Evolutionary conservation across 2,888 invertebrate species (phyloP).

Genomic region (Pterobdella sp.): DNA sequence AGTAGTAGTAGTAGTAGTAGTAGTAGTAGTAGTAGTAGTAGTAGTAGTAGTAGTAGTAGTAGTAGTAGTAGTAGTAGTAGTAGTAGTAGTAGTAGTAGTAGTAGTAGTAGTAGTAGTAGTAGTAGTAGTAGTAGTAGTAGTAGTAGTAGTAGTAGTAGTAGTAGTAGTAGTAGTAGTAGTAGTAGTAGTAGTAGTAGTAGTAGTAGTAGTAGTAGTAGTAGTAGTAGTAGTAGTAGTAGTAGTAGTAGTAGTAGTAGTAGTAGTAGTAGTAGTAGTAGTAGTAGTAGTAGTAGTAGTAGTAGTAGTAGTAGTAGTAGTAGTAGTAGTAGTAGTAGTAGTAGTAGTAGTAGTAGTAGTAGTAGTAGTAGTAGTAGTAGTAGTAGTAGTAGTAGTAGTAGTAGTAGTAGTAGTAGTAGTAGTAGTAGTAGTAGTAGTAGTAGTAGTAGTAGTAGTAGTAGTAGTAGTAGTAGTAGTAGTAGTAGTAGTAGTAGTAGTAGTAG

Average conservation of each 20-base stretch:
- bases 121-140: background rate
- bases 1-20: background rate
- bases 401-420: conserved; percentile 14
- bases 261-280: background rate
- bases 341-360: conserved; percentile 6
- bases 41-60: background rate
- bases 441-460: conserved; percentile 22
- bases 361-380: conserved; percentile 16
- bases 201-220: background rate
- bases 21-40: background rate
- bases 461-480: conserved; percentile 22
- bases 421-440: conserved; percentile 43
- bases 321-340: background rate
- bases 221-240: background rate
- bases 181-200: background rate
- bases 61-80: background rate
- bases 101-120: conserved; percentile 14
- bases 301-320: background rate
- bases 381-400: conserved; percentile 15
- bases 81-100: conserved; percentile 14
- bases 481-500: conserved; percentile 27
- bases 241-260: background rate
- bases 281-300: background rate
- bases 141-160: background rate
- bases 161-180: background rate